A percentile compares a stretch with the other conserved stretches of the same genome.
Conservation (phyloP, 2,888 invertebrate species). For the Dasysyrphus tricinctus region DNA sequence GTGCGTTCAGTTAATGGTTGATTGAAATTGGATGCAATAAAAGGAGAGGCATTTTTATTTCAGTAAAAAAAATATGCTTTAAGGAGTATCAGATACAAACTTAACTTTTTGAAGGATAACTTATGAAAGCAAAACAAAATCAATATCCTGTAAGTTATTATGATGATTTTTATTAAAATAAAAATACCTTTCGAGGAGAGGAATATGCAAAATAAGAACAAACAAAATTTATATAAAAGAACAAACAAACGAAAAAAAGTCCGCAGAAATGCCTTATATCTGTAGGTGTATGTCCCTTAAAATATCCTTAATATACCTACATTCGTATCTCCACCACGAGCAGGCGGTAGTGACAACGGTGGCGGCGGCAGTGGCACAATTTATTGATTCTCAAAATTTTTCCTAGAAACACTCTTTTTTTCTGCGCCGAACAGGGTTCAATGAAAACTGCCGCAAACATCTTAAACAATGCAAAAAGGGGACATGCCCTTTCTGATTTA, state of each 20-base stretch:
- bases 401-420: slow-evolving; percentile 66
- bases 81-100: background rate
- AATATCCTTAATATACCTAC: slow-evolving; percentile 44
- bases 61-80: too few relatives aligned
- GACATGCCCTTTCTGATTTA: slow-evolving; percentile 72
- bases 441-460: slow-evolving; percentile 69
- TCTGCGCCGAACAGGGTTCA: slow-evolving; percentile 60
- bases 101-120: background rate
- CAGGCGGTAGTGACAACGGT: slow-evolving; percentile 28
- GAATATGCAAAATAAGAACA: slow-evolving; percentile 15
- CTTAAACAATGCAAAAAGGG: slow-evolving; percentile 70
- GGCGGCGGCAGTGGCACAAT: slow-evolving; percentile 57
- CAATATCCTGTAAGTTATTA: background rate
- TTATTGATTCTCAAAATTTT: slow-evolving; percentile 72
- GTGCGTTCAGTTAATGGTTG: background rate
- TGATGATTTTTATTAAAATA: background rate
- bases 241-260: background rate
- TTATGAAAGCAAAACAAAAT: background rate
- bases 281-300: slow-evolving; percentile 44
- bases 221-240: background rate
- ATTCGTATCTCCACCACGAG: background rate
- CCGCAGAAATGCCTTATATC: slow-evolving; percentile 21
- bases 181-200: background rate
- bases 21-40: background rate
- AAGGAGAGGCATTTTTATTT: background rate